Conservation (phyloP, 2,113 vertebrate species). For the Equus przewalskii region DNA sequence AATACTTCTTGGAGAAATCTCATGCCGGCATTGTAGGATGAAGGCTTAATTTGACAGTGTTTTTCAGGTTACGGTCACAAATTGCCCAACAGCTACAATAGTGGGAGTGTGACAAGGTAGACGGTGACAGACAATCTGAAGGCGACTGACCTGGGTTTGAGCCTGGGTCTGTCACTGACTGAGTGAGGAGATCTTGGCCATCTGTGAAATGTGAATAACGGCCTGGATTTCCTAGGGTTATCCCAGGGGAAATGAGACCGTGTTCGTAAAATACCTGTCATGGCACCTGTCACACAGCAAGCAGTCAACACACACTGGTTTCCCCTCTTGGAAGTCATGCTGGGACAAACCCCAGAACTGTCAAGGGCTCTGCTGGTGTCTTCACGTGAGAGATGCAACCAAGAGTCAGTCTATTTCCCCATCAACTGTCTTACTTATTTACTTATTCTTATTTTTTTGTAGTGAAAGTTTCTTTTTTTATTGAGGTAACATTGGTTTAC, state of each 20-base stretch:
- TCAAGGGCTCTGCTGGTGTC: background rate
- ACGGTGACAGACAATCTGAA: background rate
- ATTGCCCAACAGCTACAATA: background rate
- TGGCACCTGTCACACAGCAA: background rate
- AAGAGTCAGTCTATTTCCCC: background rate
- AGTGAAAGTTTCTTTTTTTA: too few relatives aligned
- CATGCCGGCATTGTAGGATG: background rate
- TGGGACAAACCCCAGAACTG: background rate
- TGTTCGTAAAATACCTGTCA: background rate
- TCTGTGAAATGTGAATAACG: background rate
- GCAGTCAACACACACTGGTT: background rate
- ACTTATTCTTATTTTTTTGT: too few relatives aligned
- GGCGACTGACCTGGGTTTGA: background rate
- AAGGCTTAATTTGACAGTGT: background rate
- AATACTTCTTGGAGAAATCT: too few relatives aligned
- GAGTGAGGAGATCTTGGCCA: background rate
- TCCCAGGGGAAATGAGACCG: background rate
- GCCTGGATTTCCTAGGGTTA: background rate
- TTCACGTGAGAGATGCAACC: background rate
- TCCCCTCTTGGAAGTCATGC: background rate
- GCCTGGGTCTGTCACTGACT: background rate
- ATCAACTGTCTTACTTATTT: background rate
- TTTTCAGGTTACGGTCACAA: background rate
- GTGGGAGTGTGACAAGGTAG: background rate
- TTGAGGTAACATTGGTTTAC: too few relatives aligned